These are phyloP conservation scores for Eubucco bourcierii DNA, from an alignment of 2,113 vertebrate genomes.

Conservation along the genomic window DNA sequence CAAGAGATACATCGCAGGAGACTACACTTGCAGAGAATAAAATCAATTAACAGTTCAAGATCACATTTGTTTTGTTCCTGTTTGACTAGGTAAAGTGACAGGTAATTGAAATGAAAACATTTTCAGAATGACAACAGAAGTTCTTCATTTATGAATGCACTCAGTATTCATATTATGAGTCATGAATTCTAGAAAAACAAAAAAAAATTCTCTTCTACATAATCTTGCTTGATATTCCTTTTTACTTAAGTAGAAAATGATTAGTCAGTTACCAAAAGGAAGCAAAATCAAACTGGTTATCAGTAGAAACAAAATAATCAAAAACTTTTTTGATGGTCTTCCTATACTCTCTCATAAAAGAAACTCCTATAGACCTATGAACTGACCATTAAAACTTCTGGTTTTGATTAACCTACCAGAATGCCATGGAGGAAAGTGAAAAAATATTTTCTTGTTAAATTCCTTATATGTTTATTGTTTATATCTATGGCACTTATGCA, in stretches of 20 bases:
- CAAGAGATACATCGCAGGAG: rapidly evolving
- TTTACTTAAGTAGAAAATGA: neutral
- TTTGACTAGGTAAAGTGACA: neutral
- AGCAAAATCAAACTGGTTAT: neutral
- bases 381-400: neutral
- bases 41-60: neutral
- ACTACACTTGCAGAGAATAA: neutral
- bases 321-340: neutral
- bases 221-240: neutral
- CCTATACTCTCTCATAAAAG: neutral
- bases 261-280: neutral
- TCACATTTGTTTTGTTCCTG: neutral
- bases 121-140: neutral
- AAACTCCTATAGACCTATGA: neutral
- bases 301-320: neutral
- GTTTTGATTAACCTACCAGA: neutral
- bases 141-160: neutral
- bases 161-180: neutral
- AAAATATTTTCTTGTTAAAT: neutral
- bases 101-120: neutral
- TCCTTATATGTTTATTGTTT: neutral
- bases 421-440: neutral
- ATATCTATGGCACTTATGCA: neutral
- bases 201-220: neutral
- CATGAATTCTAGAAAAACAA: slow-evolving; percentile 4